phyloP scores from a whole-genome alignment of 2,113 vertebrate species.

The Percina caprodes region DNA sequence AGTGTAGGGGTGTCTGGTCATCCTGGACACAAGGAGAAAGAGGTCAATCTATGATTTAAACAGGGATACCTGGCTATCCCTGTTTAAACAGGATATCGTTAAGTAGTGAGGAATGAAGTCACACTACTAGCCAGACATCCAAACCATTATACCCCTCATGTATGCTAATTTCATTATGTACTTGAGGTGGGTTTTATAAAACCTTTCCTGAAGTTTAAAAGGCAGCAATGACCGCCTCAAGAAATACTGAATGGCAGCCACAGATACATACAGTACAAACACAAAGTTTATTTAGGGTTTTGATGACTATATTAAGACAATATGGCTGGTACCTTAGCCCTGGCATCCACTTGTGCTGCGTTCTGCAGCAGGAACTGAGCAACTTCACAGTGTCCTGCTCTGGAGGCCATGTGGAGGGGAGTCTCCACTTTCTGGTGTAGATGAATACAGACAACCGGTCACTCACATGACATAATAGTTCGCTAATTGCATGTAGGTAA shows the following conservation, averaged over 20 bases:
- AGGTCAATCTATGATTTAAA: background rate
- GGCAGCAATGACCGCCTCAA: no score
- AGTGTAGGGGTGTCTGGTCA: conserved; percentile 97
- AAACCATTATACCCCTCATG: background rate
- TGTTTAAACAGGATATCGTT: background rate
- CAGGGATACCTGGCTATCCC: background rate
- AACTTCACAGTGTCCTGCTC: conserved; percentile 95
- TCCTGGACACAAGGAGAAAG: conserved; percentile 82
- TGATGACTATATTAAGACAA: background rate
- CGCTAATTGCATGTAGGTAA: background rate
- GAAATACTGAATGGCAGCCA: background rate
- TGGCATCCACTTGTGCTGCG: conserved; percentile 95
- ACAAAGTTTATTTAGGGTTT: background rate
- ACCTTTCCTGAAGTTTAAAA: background rate
- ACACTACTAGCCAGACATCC: background rate
- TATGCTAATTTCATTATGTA: background rate
- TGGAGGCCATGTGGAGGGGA: conserved; percentile 96
- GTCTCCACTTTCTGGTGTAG: conserved; percentile 95
- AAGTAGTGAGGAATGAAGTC: background rate
- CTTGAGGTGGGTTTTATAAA: background rate
- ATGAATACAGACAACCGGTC: background rate
- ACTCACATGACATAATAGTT: background rate
- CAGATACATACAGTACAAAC: background rate
- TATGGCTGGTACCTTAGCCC: conserved; percentile 88
- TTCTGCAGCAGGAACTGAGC: conserved; percentile 97